Conservation (phyloP, 2,797 vertebrate genomes). For the Tadarida brasiliensis region DNA sequence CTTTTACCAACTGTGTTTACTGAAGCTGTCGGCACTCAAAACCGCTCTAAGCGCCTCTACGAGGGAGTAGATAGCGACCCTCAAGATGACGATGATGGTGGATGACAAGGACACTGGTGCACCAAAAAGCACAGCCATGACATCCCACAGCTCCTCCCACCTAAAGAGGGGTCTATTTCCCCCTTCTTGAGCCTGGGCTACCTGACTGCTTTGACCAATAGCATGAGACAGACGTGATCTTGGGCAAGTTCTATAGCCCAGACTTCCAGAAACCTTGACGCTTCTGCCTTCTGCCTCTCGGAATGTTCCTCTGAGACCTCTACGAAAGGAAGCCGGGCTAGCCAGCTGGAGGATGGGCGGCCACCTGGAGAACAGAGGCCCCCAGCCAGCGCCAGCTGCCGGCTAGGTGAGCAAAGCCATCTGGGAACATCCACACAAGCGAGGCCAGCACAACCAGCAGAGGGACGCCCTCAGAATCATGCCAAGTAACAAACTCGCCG, state of each 20-base stretch:
- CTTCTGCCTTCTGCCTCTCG: background rate
- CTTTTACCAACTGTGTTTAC: background rate
- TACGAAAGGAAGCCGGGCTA: background rate
- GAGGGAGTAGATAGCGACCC: fast-evolving
- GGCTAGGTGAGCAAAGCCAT: fast-evolving
- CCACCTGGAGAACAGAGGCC: background rate
- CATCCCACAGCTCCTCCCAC: background rate
- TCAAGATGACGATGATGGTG: background rate
- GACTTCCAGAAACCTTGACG: background rate
- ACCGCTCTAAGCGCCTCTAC: fast-evolving
- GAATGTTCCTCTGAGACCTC: background rate
- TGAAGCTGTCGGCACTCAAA: background rate
- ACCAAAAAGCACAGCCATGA: fast-evolving
- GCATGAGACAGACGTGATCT: background rate
- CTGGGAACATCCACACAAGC: fast-evolving
- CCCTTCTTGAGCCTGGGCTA: background rate
- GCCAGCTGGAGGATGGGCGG: too few relatives aligned
- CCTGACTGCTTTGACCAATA: background rate
- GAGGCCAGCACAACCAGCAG: background rate
- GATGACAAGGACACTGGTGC: background rate
- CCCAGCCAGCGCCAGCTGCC: background rate
- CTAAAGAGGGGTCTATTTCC: background rate
- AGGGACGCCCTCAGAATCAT: background rate
- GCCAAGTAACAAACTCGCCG: fast-evolving
- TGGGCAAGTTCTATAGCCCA: background rate